A percentile compares a stretch with the other conserved stretches of the same genome.
Conservation (phyloP, 2,797 vertebrate genomes). For the Alectoris magna region DNA sequence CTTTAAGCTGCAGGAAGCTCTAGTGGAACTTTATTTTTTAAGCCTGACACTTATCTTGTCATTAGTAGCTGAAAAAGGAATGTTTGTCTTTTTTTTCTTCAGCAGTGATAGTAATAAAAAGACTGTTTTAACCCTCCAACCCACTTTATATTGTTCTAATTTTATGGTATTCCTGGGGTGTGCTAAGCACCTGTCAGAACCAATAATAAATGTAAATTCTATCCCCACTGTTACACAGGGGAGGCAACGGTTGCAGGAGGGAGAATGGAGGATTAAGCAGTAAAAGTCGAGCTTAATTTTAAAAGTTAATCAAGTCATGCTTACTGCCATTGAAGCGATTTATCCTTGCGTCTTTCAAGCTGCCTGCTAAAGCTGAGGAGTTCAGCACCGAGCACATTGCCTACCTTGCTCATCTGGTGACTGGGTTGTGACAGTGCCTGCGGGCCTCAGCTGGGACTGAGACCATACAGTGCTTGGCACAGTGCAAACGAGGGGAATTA, state of each 20-base stretch:
- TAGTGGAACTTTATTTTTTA: background rate
- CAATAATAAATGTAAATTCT: background rate
- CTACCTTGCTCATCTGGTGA: background rate
- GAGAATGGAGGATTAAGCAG: background rate
- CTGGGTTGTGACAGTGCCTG: background rate
- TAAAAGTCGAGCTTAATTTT: conserved; percentile 39
- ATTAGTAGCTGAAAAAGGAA: conserved; percentile 11
- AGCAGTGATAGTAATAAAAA: background rate
- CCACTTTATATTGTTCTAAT: background rate
- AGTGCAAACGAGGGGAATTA: conserved; percentile 28
- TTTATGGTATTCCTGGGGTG: background rate
- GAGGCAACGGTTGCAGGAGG: background rate
- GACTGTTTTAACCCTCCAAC: background rate
- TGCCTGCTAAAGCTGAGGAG: background rate
- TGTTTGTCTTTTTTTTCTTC: conserved; percentile 9
- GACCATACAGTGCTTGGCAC: background rate
- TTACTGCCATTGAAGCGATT: background rate
- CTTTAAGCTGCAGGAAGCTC: conserved; percentile 19
- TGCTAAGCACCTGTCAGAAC: background rate
- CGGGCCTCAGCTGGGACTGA: background rate
- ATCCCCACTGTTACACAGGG: background rate
- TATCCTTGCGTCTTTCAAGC: background rate
- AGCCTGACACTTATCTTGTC: background rate
- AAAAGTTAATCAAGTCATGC: background rate
- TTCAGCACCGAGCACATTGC: background rate